Percentiles rank a stretch among this genome's conserved stretches.
These are phyloP conservation scores for Melanostigma gelatinosum DNA, from an alignment of 2,113 vertebrate species.

Conservation along the genomic window DNA sequence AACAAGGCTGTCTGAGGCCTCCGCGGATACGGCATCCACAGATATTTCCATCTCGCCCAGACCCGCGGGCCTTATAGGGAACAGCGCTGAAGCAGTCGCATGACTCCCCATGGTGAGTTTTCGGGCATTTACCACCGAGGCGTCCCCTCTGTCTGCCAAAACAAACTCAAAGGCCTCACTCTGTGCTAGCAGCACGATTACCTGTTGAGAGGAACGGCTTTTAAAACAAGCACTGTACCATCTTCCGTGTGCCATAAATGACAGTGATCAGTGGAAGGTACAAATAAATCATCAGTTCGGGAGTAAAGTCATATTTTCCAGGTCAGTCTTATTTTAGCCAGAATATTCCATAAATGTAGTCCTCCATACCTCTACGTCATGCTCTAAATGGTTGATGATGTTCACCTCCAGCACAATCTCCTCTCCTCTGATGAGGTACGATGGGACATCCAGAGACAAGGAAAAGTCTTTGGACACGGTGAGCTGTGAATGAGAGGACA, in stretches of 20 bases:
- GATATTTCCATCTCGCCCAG: constrained; percentile 87
- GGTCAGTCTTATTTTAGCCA: not conserved
- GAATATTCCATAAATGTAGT: not conserved
- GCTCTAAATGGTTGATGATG: constrained; percentile 88
- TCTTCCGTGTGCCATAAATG: not conserved
- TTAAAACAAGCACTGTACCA: not conserved
- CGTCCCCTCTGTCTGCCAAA: constrained; percentile 71
- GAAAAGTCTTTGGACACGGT: constrained; percentile 89
- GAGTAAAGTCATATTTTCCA: not conserved
- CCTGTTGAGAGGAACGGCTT: constrained; percentile 75
- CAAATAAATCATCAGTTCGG: not conserved
- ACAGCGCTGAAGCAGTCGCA: constrained; percentile 78
- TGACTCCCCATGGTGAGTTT: constrained; percentile 80
- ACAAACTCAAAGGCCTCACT: constrained; percentile 86
- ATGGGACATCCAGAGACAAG: constrained; percentile 86
- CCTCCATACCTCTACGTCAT: constrained; percentile 82
- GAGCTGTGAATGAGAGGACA: constrained; percentile 82
- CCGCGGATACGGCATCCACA: constrained; percentile 83
- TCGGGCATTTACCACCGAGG: constrained; percentile 78
- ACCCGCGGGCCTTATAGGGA: constrained; percentile 82
- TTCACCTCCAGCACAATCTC: constrained; percentile 89
- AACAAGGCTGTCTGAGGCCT: constrained; percentile 84
- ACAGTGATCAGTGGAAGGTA: not conserved
- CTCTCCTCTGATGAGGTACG: constrained; percentile 87
- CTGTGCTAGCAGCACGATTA: constrained; percentile 82